Percentiles rank a stretch among this genome's conserved stretches.
These are phyloP conservation scores for Edolisoma coerulescens DNA, from an alignment of 2,113 vertebrate genomes.

Conservation along the genomic window DNA sequence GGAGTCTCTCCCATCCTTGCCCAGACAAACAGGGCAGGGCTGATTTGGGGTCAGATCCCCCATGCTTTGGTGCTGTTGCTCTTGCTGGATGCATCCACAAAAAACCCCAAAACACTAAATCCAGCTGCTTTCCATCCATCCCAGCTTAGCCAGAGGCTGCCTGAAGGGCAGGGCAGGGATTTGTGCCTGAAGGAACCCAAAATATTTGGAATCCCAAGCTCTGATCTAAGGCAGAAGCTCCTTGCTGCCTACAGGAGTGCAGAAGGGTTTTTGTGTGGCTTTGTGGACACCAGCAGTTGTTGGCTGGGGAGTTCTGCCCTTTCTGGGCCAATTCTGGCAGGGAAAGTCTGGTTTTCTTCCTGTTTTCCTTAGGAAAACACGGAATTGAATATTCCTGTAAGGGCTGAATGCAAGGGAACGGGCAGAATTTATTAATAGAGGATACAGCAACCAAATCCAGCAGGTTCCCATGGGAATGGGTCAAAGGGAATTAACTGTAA, in stretches of 20 bases:
- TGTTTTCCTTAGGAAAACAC: neutral
- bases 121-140: neutral
- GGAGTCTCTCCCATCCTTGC: neutral
- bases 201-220: neutral
- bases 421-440: neutral
- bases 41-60: neutral
- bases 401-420: neutral
- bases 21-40: neutral
- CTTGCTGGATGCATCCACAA: neutral
- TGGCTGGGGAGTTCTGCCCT: neutral
- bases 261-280: neutral
- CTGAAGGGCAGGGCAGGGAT: neutral
- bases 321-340: neutral
- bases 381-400: neutral
- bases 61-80: rapidly evolving
- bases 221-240: neutral
- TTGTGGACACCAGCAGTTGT: neutral
- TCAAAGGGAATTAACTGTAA: rapidly evolving
- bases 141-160: neutral
- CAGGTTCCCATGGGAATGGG: neutral
- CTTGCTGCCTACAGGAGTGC: neutral
- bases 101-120: neutral
- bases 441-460: neutral
- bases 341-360: neutral
- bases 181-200: neutral